Evolutionary conservation across 2,797 vertebrate genomes (phyloP), one percentile per base, ranked within the genome.

Genomic region (Staurois parvus): DNA sequence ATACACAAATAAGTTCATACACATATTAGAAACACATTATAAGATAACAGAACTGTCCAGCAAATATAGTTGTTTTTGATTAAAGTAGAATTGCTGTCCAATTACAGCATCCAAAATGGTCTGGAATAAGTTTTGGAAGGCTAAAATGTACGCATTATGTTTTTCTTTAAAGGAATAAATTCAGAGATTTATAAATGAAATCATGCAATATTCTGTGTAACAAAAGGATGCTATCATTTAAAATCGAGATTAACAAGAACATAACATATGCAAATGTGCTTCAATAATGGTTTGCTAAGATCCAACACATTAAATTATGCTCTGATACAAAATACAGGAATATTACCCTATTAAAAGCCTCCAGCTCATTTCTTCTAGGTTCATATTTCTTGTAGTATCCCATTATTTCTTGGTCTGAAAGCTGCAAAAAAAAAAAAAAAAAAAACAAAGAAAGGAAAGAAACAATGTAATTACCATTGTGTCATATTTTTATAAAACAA

Each of bases 321-420:
- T 10, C 32, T 12, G 11, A 37, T 17, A 19, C 30, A 64, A 66
- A 72, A 34, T 12, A 45, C 21, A 69, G 5, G 3, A 66, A 64
- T 88, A 85, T 95, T 92, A 98, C 98, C 97, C 97, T 96, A 91
- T 98, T 99, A 90, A 99, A 99, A 82, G 98, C 97, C 85, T 96
- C 95, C 92, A 99, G 95, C 88, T 99, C 98, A 73, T 90, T 93
- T 94, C 94, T 95, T 86, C 97, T 94, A 32, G 93, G 91, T 52
- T 89, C 92, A 92, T 96, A 96, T 28, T 90, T 90, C 90, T 97
- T 92, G 3, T 96, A 94, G 92, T 98, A 99, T 81, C 91, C 91
- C 94, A 96, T 95, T 93, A 98, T 95, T 88, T 90, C 88, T 26
- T 87, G 72, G 90, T 98, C 97, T 34, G 95, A 92, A 15, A 99